Evolutionary conservation across 2,113 vertebrate species (phyloP).

Genomic region (Meleagris gallopavo): DNA sequence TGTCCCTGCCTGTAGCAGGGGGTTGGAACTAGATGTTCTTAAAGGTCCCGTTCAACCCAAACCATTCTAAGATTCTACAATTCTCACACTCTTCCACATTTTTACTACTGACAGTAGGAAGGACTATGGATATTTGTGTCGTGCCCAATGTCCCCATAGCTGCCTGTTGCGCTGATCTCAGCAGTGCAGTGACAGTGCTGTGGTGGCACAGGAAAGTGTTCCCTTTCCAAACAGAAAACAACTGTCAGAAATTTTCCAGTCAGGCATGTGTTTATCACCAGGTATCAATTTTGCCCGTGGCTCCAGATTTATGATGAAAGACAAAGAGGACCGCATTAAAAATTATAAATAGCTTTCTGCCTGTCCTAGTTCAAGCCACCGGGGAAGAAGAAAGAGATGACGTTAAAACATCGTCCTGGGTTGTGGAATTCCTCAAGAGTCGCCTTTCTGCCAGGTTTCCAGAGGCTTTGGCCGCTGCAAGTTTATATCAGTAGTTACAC

Average conservation of each 20-base stretch:
- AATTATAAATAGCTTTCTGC: constrained; percentile 62
- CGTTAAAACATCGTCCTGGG: not conserved
- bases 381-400: constrained; percentile 42
- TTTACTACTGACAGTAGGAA: not conserved
- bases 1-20: too few relatives aligned
- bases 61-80: too few relatives aligned
- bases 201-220: not conserved
- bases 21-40: too few relatives aligned
- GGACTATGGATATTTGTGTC: not conserved
- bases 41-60: too few relatives aligned
- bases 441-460: constrained; percentile 7
- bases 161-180: not conserved
- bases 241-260: not conserved
- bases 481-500: not conserved
- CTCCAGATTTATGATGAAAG: constrained; percentile 59
- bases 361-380: constrained; percentile 72
- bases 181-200: rapidly evolving
- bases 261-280: not conserved
- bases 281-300: constrained; percentile 17
- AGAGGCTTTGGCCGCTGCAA: not conserved
- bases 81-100: not conserved
- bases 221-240: constrained; percentile 17
- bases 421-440: constrained; percentile 45
- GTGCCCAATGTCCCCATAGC: not conserved
- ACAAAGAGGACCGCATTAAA: constrained; percentile 49